A percentile compares a stretch with the other conserved stretches of the same genome.
Conservation (phyloP, 1,140 invertebrate genomes). For the Bicyclus anynana region DNA sequence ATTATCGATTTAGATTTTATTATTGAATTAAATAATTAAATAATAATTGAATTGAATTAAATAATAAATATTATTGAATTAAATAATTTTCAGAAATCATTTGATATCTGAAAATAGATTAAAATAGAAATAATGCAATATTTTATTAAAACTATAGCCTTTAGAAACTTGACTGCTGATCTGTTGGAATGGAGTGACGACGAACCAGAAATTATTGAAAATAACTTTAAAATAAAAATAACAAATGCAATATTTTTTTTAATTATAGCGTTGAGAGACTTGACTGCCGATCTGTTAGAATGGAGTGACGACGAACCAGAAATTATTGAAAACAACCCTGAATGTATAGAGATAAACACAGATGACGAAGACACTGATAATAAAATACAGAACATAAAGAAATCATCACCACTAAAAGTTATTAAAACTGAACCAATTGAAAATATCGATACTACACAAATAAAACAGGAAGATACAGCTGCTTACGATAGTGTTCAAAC, state of each 20-base stretch:
- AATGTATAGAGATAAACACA: no score
- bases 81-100: no score
- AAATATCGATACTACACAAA: no score
- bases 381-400: no score
- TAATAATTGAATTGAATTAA: no score
- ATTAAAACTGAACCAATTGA: not conserved
- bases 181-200: slow-evolving; percentile 1
- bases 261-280: not conserved
- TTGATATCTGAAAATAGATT: no score
- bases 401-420: not conserved
- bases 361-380: not conserved
- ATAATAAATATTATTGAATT: no score
- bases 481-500: not conserved
- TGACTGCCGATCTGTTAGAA: not conserved
- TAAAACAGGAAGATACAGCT: not conserved
- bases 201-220: not conserved
- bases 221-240: no score
- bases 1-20: no score
- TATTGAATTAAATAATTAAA: no score
- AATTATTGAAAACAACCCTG: not conserved
- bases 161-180: not conserved
- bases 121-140: no score
- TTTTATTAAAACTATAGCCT: not conserved
- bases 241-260: not conserved
- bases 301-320: slow-evolving; percentile 2